Evolutionary conservation across 2,888 invertebrate genomes (phyloP).

Genomic region (Mesorhabditis spiculigera): DNA sequence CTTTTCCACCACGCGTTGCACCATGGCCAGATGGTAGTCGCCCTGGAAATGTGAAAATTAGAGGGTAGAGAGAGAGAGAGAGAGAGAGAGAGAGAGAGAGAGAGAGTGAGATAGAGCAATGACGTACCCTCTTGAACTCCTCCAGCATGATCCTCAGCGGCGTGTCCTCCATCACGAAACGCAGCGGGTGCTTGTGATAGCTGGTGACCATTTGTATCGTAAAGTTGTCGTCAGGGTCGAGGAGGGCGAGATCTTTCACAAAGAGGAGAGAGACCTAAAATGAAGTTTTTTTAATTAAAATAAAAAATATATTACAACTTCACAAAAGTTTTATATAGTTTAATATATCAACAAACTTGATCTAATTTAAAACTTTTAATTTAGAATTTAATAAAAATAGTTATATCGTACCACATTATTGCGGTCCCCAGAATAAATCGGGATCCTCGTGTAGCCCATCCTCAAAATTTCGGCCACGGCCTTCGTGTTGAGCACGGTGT

Average conservation of each 20-base stretch:
- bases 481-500: conserved; percentile 82
- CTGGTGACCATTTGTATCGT: conserved; percentile 35
- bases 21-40: conserved; percentile 73
- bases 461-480: conserved; percentile 94
- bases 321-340: no score
- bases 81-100: no score
- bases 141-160: conserved; percentile 90
- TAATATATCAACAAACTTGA: no score
- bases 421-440: conserved; percentile 69
- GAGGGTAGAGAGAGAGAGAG: no score
- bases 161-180: conserved; percentile 92
- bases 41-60: conserved; percentile 30
- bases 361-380: no score
- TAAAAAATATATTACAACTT: no score
- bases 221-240: conserved; percentile 96
- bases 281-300: no score
- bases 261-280: conserved; percentile 67
- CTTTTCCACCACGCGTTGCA: conserved; percentile 74
- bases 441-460: conserved; percentile 84
- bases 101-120: no score
- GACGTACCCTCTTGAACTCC: conserved; percentile 84
- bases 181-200: conserved; percentile 84
- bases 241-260: conserved; percentile 94
- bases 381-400: no score
- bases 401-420: conserved; percentile 35